Evolutionary conservation across 2,888 invertebrate genomes (phyloP).

Genomic region (Lingula anatina): DNA sequence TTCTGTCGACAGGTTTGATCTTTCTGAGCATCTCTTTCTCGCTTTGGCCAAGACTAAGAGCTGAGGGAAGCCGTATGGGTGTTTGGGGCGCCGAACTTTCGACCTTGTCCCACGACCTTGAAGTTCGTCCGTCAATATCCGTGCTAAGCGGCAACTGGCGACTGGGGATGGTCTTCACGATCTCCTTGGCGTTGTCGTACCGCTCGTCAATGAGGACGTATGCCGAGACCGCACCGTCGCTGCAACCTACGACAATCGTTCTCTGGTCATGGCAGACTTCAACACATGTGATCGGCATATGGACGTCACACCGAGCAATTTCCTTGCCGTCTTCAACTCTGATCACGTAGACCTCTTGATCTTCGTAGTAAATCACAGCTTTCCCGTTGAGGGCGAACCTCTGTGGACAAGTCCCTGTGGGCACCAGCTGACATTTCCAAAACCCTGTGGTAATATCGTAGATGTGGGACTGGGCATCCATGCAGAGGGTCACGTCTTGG

Average conservation of each 20-base stretch:
- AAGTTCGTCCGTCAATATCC: neutral
- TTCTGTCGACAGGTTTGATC: neutral
- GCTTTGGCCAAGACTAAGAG: neutral
- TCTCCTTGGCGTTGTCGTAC: neutral
- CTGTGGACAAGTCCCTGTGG: conserved; percentile 19
- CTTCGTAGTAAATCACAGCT: conserved; percentile 29
- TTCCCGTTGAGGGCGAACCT: conserved; percentile 30
- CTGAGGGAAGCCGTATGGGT: neutral
- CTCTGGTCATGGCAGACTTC: conserved; percentile 36
- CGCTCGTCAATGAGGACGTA: conserved; percentile 36
- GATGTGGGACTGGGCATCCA: conserved; percentile 36
- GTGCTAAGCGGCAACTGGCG: neutral
- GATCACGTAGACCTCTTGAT: conserved; percentile 20
- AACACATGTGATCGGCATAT: conserved; percentile 29
- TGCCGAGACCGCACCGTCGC: conserved; percentile 39
- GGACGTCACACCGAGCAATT: conserved; percentile 36
- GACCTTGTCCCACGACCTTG: neutral
- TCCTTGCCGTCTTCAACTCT: conserved; percentile 26
- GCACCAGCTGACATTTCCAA: conserved; percentile 20
- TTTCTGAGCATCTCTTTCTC: neutral
- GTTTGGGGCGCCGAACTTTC: neutral
- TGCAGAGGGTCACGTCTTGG: conserved; percentile 29
- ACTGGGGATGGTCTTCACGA: neutral
- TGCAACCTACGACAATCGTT: conserved; percentile 43
- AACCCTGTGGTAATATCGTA: conserved; percentile 30